Percentiles rank a stretch among this genome's conserved stretches.
Evolutionary conservation across 1,140 invertebrate species (phyloP).

Genomic region (Trissolcus basalis): DNA sequence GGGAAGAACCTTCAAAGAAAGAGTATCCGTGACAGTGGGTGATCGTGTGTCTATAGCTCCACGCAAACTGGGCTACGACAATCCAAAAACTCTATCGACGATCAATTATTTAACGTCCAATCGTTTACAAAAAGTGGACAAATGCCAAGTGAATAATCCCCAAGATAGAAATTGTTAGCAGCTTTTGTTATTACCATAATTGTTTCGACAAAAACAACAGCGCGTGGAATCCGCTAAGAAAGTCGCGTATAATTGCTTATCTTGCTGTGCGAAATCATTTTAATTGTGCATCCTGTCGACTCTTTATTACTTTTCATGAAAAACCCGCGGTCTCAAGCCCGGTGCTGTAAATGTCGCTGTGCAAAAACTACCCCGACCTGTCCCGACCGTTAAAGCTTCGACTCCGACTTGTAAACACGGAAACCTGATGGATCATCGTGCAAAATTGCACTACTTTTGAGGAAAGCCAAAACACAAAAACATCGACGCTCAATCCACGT

Average conservation of each 20-base stretch:
- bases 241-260: conserved; percentile 41
- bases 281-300: conserved; percentile 49
- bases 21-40: conserved; percentile 56
- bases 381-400: conserved; percentile 21
- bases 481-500: too few species aligned
- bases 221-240: background rate
- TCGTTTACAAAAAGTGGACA: too few species aligned
- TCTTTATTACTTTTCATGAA: conserved; percentile 53
- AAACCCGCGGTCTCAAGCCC: conserved; percentile 39
- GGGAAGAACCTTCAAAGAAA: conserved; percentile 51
- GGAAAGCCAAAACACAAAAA: background rate
- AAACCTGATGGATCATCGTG: conserved; percentile 22
- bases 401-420: conserved; percentile 34
- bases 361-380: conserved; percentile 55
- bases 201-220: too few species aligned
- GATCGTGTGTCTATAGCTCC: conserved; percentile 41
- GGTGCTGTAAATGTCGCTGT: conserved; percentile 45
- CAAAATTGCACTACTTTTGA: conserved; percentile 40
- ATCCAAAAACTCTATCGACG: conserved; percentile 17
- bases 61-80: conserved; percentile 16
- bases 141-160: too few species aligned
- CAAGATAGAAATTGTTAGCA: too few species aligned
- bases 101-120: background rate
- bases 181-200: too few species aligned
- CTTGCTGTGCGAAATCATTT: conserved; percentile 54